Percentiles rank a stretch among this genome's conserved stretches.
phyloP scores from a whole-genome alignment of 2,797 vertebrate genomes.

The Mionectes olivaceus region DNA sequence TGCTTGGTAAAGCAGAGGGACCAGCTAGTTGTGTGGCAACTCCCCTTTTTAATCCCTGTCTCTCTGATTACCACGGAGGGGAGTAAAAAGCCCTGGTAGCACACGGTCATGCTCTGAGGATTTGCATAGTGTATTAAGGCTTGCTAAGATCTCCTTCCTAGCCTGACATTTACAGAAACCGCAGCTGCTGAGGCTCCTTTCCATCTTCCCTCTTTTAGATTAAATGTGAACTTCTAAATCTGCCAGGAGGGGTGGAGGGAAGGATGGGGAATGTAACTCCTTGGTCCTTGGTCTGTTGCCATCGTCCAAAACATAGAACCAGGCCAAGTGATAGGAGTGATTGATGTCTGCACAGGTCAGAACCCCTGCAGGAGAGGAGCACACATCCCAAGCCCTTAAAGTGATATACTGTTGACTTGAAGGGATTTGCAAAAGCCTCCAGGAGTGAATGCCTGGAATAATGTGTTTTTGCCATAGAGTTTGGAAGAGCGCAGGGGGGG shows the following conservation, averaged over 20 bases:
- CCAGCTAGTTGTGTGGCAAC: neutral
- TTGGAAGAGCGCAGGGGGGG: neutral
- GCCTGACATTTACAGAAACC: slow-evolving; percentile 57
- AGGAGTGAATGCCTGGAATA: neutral
- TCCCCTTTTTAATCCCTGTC: slow-evolving; percentile 34
- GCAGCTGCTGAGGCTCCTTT: slow-evolving; percentile 1
- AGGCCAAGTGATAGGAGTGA: neutral
- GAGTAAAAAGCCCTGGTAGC: slow-evolving; percentile 23
- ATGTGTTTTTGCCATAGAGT: neutral
- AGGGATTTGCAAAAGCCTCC: neutral
- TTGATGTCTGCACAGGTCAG: neutral
- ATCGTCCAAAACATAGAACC: neutral
- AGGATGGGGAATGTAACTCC: neutral
- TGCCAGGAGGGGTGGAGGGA: neutral
- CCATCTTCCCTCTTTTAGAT: slow-evolving; percentile 36
- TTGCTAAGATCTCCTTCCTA: slow-evolving; percentile 47
- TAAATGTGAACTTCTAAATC: slow-evolving; percentile 23
- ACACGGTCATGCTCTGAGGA: slow-evolving; percentile 7
- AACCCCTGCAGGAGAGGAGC: neutral
- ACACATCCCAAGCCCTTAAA: neutral
- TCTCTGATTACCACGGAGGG: neutral
- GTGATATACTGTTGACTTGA: neutral
- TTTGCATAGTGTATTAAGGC: slow-evolving; percentile 66
- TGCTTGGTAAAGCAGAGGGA: neutral
- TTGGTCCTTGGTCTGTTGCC: neutral